These are phyloP conservation scores for Gryllus longicercus DNA, from an alignment of 2,888 invertebrate genomes.

Conservation along the genomic window DNA sequence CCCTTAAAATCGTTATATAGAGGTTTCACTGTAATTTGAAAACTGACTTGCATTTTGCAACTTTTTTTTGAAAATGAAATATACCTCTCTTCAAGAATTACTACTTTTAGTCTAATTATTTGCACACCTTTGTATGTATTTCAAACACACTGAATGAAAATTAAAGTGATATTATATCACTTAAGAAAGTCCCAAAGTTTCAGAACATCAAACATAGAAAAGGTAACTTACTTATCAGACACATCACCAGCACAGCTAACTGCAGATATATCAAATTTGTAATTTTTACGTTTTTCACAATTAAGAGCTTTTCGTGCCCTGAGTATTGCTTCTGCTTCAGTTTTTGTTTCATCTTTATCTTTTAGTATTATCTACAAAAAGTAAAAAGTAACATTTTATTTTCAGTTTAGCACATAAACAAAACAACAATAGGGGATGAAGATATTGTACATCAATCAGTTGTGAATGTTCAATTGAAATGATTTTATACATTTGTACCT, in stretches of 20 bases:
- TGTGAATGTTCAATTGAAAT: too few species aligned
- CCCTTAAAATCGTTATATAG: too few species aligned
- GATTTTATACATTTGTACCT: too few species aligned
- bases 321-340: constrained; percentile 72
- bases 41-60: too few species aligned
- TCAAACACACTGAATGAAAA: too few species aligned
- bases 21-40: too few species aligned
- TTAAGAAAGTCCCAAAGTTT: not conserved
- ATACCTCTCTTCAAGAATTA: too few species aligned
- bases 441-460: too few species aligned
- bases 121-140: too few species aligned
- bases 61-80: too few species aligned
- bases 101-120: too few species aligned
- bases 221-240: constrained; percentile 66
- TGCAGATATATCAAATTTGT: constrained; percentile 93
- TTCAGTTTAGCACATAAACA: not conserved
- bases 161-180: too few species aligned
- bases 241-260: constrained; percentile 85
- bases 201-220: not conserved
- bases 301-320: constrained; percentile 80
- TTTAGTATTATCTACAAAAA: constrained; percentile 45
- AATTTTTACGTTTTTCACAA: constrained; percentile 90
- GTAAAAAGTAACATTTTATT: constrained; percentile 25
- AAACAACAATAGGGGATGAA: not conserved
- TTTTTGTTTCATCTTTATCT: constrained; percentile 64